Conservation (phyloP, 2,113 vertebrate genomes). For the Trinectes maculatus region DNA sequence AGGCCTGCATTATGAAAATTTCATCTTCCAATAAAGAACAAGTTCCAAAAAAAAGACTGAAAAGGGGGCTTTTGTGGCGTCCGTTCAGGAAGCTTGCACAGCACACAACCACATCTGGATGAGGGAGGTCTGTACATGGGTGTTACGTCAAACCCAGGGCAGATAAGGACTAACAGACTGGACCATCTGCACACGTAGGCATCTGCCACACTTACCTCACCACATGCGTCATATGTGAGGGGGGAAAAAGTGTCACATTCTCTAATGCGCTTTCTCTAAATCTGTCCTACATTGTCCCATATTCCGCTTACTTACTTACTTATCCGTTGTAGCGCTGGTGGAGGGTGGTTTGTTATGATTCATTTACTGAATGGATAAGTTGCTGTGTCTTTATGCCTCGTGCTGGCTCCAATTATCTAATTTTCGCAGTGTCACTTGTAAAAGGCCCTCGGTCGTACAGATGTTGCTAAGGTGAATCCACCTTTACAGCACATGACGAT, state of each 20-base stretch:
- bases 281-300: slow-evolving; percentile 33
- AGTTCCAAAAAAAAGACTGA: slow-evolving; percentile 33
- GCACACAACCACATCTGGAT: slow-evolving; percentile 51
- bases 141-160: slow-evolving; percentile 58
- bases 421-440: neutral
- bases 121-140: slow-evolving; percentile 21
- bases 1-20: slow-evolving; percentile 40
- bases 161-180: slow-evolving; percentile 55
- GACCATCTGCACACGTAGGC: slow-evolving; percentile 74
- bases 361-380: neutral
- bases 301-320: neutral
- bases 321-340: neutral
- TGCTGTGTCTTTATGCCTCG: neutral
- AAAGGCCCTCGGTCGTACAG: neutral
- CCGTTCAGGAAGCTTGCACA: slow-evolving; percentile 7
- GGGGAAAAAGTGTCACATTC: slow-evolving; percentile 56
- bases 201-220: slow-evolving; percentile 79
- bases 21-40: slow-evolving; percentile 63
- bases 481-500: neutral
- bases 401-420: neutral
- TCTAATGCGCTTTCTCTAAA: slow-evolving; percentile 50
- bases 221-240: slow-evolving; percentile 74
- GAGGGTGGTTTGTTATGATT: neutral
- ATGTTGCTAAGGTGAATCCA: slow-evolving; percentile 11
- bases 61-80: slow-evolving; percentile 25